A percentile compares a stretch with the other conserved stretches of the same genome.
Conservation (phyloP, 53 echinoderm and acorn worm genomes). For the Stichopus horrens region DNA sequence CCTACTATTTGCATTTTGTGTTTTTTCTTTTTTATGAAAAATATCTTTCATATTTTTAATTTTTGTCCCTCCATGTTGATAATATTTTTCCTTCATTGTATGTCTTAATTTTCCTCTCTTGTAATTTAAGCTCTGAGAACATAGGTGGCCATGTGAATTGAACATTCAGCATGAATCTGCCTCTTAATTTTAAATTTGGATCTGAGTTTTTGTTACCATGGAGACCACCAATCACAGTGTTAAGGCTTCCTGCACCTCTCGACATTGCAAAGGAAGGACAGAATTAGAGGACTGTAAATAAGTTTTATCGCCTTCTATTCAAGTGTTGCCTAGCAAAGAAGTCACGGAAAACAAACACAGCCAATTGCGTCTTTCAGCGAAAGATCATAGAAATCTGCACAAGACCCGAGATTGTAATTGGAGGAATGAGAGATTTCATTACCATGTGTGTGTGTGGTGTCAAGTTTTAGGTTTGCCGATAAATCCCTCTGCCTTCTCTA, state of each 20-base stretch:
- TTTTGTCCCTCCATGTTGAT: not conserved
- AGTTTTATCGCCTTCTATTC: not conserved
- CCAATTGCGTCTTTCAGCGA: not conserved
- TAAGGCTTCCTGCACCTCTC: not conserved
- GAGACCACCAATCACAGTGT: slow-evolving; percentile 33
- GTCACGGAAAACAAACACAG: slow-evolving; percentile 8
- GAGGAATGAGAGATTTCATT: not conserved
- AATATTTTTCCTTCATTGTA: not conserved
- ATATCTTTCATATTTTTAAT: not conserved
- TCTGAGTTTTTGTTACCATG: slow-evolving; percentile 22
- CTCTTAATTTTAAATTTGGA: slow-evolving; percentile 17
- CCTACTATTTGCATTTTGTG: no score
- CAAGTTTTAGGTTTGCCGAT: no score
- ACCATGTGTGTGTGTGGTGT: not conserved
- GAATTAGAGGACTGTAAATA: slow-evolving; percentile 17
- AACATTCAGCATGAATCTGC: not conserved
- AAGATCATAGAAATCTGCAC: slow-evolving; percentile 3
- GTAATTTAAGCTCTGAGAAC: no score
- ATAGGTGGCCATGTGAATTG: no score
- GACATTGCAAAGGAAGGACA: slow-evolving; percentile 6
- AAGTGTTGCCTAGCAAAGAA: slow-evolving; percentile 24
- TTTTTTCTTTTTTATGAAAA: no score
- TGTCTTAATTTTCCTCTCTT: no score
- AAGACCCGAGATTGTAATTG: not conserved
- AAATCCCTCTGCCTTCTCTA: no score